Percentiles rank a stretch among this genome's conserved stretches.
phyloP scores from a whole-genome alignment of 2,888 invertebrate species.

The Conomelus anceps region DNA sequence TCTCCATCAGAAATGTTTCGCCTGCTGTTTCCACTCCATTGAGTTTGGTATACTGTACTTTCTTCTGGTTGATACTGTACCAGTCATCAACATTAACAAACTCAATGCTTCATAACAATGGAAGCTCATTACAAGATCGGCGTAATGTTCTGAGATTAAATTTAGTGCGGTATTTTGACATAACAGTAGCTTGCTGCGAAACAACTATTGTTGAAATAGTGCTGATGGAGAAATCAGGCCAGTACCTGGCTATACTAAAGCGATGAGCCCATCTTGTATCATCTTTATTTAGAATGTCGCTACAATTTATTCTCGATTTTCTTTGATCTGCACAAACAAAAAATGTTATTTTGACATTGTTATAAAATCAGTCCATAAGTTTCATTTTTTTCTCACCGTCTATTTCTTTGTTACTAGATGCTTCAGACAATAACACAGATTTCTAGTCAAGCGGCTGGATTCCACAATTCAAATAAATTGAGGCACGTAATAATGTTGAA shows the following conservation, averaged over 20 bases:
- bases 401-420: no score
- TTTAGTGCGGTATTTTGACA: neutral
- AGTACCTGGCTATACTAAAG: neutral
- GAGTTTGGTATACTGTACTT: neutral
- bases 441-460: no score
- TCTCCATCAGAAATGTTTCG: neutral
- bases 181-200: neutral
- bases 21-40: neutral
- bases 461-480: no score
- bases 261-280: neutral
- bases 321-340: neutral
- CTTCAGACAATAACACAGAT: no score
- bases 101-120: neutral
- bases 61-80: neutral
- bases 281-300: neutral
- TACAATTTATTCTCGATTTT: neutral
- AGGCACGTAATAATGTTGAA: no score
- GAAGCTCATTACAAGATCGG: neutral
- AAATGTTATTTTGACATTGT: no score
- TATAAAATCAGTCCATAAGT: no score
- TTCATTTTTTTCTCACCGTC: no score
- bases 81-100: neutral
- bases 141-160: neutral
- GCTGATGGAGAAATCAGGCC: neutral
- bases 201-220: neutral